Evolutionary conservation across 2,888 invertebrate species (phyloP).

Genomic region (Steinernema scapterisci): DNA sequence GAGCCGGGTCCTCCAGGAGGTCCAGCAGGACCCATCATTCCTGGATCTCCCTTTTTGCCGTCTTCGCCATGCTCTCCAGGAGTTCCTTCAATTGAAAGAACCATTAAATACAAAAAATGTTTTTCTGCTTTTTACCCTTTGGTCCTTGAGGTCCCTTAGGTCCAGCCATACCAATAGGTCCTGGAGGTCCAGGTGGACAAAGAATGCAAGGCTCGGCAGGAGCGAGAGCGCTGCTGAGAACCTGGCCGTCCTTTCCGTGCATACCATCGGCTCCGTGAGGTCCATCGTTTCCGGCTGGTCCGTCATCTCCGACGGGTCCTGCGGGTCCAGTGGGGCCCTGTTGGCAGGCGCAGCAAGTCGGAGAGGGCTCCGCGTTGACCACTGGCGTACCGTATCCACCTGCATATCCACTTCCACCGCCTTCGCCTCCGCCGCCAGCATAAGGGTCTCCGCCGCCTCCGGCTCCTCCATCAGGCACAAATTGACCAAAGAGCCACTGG

Average conservation of each 20-base stretch:
- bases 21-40: slow-evolving; percentile 46
- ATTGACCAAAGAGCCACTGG: slow-evolving; percentile 61
- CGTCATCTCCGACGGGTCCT: slow-evolving; percentile 58
- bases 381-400: slow-evolving; percentile 61
- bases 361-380: slow-evolving; percentile 57
- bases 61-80: slow-evolving; percentile 48
- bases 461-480: slow-evolving; percentile 57
- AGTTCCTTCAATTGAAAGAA: background rate
- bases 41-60: slow-evolving; percentile 36
- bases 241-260: slow-evolving; percentile 52
- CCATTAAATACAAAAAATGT: too few relatives aligned
- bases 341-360: slow-evolving; percentile 61
- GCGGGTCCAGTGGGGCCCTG: slow-evolving; percentile 53
- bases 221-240: slow-evolving; percentile 49
- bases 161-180: slow-evolving; percentile 45
- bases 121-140: too few relatives aligned
- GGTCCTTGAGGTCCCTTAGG: slow-evolving; percentile 50
- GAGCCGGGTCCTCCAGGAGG: slow-evolving; percentile 40
- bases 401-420: background rate
- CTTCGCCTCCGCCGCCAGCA: background rate
- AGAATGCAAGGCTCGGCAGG: slow-evolving; percentile 55
- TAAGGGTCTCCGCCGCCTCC: slow-evolving; percentile 52
- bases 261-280: slow-evolving; percentile 57
- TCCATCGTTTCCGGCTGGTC: slow-evolving; percentile 57
- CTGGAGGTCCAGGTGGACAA: slow-evolving; percentile 59